Base-by-base conservation (phyloP, 2,113 vertebrate genomes). In the Poicephalus meyeri region DNA sequence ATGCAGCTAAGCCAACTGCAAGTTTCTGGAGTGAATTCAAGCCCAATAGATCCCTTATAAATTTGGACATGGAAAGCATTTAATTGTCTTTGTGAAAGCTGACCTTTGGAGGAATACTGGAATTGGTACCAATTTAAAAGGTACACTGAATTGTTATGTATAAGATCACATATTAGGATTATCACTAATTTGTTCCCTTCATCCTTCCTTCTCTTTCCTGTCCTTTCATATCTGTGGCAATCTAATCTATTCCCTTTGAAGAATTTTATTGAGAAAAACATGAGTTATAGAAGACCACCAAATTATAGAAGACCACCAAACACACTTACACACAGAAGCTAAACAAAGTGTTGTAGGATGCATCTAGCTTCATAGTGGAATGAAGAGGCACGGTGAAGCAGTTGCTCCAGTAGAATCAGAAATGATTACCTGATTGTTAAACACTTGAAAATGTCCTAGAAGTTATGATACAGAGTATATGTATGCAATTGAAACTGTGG, bases 1-100 rank as follows among this genome's bases (percentile, higher is more conserved):
- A 16, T 66, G 41, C n/a, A 50, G 23, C 66, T 69, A 77, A 81
- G 21, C 53, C 50, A 85, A 49, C 25, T 65, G 20, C 35, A 81
- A 52, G 29, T 88, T 85, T 68, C 79, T 82, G 46, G 60, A 88
- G 20, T 44, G 70, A 85, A 46, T 92, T 74, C 55, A 82, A 94
- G 26, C 50, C 37, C 9, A 65, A 47, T 14, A 77, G 65, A 63
- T 79, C 31, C 33, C 74, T 79, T 68, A 79, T 71, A 82, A 31
- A 58, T 85, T 66, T 93, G 49, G 33, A 89, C 78, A 73, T 65
- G 33, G 60, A 74, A 89, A 89, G 11, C 33, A 56, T 52, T 93
- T 96, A 53, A 42, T 50, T 66, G 33, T 53, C n/a, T 55, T 2
- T 21, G 17, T 66, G 37, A 80, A 88, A 86, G 63, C 13, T 86